phyloP scores from a whole-genome alignment of 2,888 invertebrate genomes.

The Timema podura region DNA sequence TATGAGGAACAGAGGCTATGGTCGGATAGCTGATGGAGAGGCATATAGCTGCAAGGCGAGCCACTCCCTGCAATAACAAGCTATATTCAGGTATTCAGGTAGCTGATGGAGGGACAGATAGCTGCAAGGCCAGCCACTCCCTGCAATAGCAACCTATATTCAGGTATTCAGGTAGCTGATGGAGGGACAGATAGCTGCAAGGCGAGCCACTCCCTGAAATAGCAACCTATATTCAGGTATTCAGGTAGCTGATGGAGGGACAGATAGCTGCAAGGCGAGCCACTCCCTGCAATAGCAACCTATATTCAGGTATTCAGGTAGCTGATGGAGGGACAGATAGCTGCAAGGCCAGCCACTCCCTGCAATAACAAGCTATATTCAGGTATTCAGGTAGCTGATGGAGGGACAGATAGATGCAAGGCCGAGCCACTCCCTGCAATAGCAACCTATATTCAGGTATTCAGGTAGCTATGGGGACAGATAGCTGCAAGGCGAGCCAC shows the following conservation, averaged over 20 bases:
- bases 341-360: constrained; percentile 92
- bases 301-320: constrained; percentile 58
- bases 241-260: constrained; percentile 92
- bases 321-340: constrained; percentile 86
- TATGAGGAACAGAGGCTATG: constrained; percentile 94
- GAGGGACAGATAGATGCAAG: constrained; percentile 89
- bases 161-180: constrained; percentile 83
- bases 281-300: constrained; percentile 60
- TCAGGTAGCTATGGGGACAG: constrained; percentile 94
- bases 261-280: constrained; percentile 92
- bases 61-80: constrained; percentile 63
- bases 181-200: constrained; percentile 88
- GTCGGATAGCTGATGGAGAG: constrained; percentile 95
- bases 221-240: too few relatives aligned
- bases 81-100: constrained; percentile 60
- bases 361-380: too few relatives aligned
- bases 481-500: constrained; percentile 92
- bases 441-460: too few relatives aligned
- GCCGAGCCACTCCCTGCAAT: constrained; percentile 80
- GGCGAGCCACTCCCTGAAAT: constrained; percentile 78
- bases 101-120: constrained; percentile 87
- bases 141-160: constrained; percentile 37
- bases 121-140: constrained; percentile 94
- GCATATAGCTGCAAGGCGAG: constrained; percentile 90
- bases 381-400: constrained; percentile 97